A percentile compares a stretch with the other conserved stretches of the same genome.
Evolutionary conservation across 1,140 invertebrate genomes (phyloP).

Genomic region (Ceratitis capitata): DNA sequence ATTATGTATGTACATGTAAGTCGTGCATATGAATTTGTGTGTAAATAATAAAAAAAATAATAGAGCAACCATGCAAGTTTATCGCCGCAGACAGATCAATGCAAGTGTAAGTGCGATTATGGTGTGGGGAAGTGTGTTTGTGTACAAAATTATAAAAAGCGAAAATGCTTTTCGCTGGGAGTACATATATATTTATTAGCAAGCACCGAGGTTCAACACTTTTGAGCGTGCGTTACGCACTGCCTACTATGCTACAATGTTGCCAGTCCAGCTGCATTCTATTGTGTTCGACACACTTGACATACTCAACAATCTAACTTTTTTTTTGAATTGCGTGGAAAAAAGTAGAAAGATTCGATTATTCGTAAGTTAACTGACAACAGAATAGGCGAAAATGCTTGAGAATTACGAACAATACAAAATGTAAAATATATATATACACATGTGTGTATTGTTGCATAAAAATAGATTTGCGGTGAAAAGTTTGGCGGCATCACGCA

Average conservation of each 20-base stretch:
- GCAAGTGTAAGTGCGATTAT: background rate
- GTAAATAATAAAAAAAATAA: background rate
- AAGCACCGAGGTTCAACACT: background rate
- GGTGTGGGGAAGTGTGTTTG: background rate
- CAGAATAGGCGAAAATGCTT: background rate
- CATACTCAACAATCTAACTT: conserved; percentile 5
- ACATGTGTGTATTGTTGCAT: background rate
- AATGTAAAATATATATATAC: background rate
- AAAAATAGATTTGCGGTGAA: background rate
- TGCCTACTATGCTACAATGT: background rate
- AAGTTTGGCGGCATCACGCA: background rate
- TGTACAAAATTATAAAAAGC: conserved; percentile 15
- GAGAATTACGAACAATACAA: background rate
- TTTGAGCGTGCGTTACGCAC: background rate
- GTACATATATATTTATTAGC: background rate
- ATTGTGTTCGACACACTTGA: background rate
- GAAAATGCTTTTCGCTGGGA: background rate
- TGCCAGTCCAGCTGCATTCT: background rate
- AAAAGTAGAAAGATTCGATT: background rate
- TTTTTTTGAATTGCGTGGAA: conserved; percentile 20
- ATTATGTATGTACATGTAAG: background rate
- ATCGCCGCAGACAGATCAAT: background rate
- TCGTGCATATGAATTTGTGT: background rate
- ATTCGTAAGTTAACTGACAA: background rate
- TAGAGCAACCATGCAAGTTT: background rate